Base-by-base conservation (phyloP, 2,888 invertebrate genomes). In the Rotaria magnacalcarata region DNA sequence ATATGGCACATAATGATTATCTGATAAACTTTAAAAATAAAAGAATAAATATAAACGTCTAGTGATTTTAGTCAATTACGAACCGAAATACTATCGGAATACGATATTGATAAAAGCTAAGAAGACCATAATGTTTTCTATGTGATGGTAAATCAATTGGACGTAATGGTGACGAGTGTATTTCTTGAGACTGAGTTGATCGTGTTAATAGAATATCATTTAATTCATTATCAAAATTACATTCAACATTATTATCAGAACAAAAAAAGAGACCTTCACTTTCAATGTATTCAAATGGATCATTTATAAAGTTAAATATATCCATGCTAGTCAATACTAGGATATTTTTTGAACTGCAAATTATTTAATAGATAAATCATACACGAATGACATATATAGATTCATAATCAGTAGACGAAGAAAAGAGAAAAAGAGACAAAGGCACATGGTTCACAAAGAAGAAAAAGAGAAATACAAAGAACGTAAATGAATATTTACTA, bases 111-210 rank as follows among this genome's bases (percentile, higher is more conserved):
- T 67, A 41, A 67, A 67, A 67, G 3, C 34, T 34, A 19, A 67
- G 27, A 27, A 67, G 27, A 67, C 67, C 67, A 67, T 67, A 67
- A 67, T 67, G 67, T 67, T 67, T 67, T 34, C 67, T 27, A 67
- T 67, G 67, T 67, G 67, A 67, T 3, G 67, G 67, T 67, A 67
- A 67, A 67, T 67, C 67, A 41, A 67, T 67, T 34, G 67, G 67
- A 67, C 67, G 67, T 41, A 67, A 67, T 34, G 19, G 34, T 34
- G 67, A 67, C 19, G 34, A 34, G 34, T 34, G 34, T 27, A 19
- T 34, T 19, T 67, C n/a, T 34, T 34, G 27, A 67, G 27, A 27
- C 19, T 1, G 16, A 14, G 67, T 19, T 34, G 34, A 4, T 67
- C 19, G 34, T 34, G 27, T 19, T 19, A 34, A 3, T 34, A 67